Evolutionary conservation across 2,113 vertebrate genomes (phyloP).

Genomic region (Siniperca knerii): DNA sequence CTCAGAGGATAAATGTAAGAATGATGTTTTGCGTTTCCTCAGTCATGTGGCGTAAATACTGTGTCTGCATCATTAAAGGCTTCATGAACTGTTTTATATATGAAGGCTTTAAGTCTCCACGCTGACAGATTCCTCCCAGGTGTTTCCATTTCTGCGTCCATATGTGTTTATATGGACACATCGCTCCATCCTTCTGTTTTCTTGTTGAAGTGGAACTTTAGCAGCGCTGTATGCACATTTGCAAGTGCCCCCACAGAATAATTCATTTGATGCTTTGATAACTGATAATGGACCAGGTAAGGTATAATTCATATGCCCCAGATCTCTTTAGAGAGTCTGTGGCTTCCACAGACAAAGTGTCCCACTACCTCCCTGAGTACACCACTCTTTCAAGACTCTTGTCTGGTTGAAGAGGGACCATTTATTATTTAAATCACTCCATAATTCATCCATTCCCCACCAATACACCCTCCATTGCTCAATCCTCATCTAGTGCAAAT

Average conservation of each 20-base stretch:
- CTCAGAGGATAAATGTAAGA: slow-evolving; percentile 7
- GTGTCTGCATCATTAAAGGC: slow-evolving; percentile 53
- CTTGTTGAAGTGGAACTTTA: slow-evolving; percentile 46
- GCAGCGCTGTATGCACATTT: slow-evolving; percentile 2
- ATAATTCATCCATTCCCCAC: slow-evolving; percentile 75
- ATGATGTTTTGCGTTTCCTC: background rate
- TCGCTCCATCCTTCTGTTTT: slow-evolving; percentile 41
- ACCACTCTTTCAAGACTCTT: slow-evolving; percentile 51
- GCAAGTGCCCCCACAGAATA: slow-evolving; percentile 43
- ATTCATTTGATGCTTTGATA: slow-evolving; percentile 72
- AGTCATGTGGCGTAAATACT: slow-evolving; percentile 16
- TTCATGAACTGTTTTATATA: slow-evolving; percentile 42
- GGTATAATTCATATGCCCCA: slow-evolving; percentile 73
- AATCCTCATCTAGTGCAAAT: slow-evolving; percentile 64
- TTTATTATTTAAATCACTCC: slow-evolving; percentile 80
- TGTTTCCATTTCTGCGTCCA: slow-evolving; percentile 44
- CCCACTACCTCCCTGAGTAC: slow-evolving; percentile 49
- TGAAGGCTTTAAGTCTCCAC: slow-evolving; percentile 27
- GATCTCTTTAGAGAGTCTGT: slow-evolving; percentile 50
- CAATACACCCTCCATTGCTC: slow-evolving; percentile 50
- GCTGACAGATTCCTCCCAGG: slow-evolving; percentile 52
- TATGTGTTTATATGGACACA: slow-evolving; percentile 18
- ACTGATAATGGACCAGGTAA: slow-evolving; percentile 69
- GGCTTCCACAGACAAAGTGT: slow-evolving; percentile 60
- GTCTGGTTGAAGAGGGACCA: slow-evolving; percentile 64